Evolutionary conservation across 2,113 vertebrate genomes (phyloP), one percentile per base, ranked within the genome.

Genomic region (Cisticola juncidis): DNA sequence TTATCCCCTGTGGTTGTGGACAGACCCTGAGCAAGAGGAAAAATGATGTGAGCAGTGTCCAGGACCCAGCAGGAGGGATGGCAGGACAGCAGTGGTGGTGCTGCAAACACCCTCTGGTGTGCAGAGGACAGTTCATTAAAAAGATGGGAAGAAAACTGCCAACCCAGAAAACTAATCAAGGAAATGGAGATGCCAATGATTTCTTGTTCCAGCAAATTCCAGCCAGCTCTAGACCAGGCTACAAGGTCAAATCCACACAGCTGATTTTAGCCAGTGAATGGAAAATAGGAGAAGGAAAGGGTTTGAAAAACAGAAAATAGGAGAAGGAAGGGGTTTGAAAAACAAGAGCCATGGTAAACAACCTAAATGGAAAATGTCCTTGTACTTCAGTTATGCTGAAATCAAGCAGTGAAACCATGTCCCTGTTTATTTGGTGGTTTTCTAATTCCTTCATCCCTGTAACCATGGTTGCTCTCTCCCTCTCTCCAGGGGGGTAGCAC

Each of bases 101-200:
- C 13, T 60, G 9, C 14, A 38, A 47, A 40, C 12, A n/a, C 44
- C 1, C 20, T 23, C 70, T 85, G 74, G 25, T 79, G 82, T 69
- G 64, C 71, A 65, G 85, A 4, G 74, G 70, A 6, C 58, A 35
- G 70, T 68, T 81, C 53, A 85, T 94, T 87, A 69, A 77, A 71
- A 66, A 38, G 38, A 10, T 3, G 17, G 21, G 23, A 35, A 21
- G 26, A 54, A 48, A 70, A 72, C 45, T 70, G 14, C 56, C 58
- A 36, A 19, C 33, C 62, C 70, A 81, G 92, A 60, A 79, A 92
- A 76, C 84, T 94, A 89, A 94, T 95, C 92, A 89, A 95, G 89
- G 91, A 76, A 82, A 94, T 54, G 84, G 91, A 97, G 89, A 72
- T 57, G 81, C 50, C 81, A 61, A 22, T 6, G 57, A 71, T 87